Percentiles rank a stretch among this genome's conserved stretches.
These are phyloP conservation scores for Tipula unca DNA, from an alignment of 2,888 invertebrate genomes.

Conservation along the genomic window DNA sequence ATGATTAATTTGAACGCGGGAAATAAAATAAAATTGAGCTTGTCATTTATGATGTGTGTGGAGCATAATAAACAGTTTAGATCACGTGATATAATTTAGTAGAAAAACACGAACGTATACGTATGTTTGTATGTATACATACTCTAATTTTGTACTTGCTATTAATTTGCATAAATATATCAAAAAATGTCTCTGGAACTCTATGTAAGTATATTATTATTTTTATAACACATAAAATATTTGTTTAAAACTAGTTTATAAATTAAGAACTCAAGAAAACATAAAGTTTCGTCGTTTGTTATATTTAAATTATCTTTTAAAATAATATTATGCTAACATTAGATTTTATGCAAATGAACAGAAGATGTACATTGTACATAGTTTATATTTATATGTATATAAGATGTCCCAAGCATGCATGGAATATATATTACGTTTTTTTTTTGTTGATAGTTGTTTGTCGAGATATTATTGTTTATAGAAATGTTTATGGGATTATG, in stretches of 20 bases:
- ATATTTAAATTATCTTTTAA: not conserved
- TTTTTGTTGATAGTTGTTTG: not conserved
- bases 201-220: no score
- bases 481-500: not conserved
- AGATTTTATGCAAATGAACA: not conserved
- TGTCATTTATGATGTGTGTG: not conserved
- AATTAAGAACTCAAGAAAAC: not conserved
- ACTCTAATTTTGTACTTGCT: no score
- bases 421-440: not conserved
- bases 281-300: not conserved
- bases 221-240: no score
- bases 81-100: not conserved
- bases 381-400: no score
- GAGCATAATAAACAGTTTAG: not conserved
- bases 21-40: not conserved
- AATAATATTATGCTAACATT: not conserved
- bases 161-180: not conserved
- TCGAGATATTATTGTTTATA: not conserved
- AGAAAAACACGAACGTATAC: not conserved
- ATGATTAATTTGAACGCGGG: not conserved
- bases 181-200: no score
- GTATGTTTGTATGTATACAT: not conserved
- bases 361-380: no score
- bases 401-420: not conserved
- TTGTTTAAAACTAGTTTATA: no score